Evolutionary conservation across 1,140 invertebrate species (phyloP).

Genomic region (Apis cerana): DNA sequence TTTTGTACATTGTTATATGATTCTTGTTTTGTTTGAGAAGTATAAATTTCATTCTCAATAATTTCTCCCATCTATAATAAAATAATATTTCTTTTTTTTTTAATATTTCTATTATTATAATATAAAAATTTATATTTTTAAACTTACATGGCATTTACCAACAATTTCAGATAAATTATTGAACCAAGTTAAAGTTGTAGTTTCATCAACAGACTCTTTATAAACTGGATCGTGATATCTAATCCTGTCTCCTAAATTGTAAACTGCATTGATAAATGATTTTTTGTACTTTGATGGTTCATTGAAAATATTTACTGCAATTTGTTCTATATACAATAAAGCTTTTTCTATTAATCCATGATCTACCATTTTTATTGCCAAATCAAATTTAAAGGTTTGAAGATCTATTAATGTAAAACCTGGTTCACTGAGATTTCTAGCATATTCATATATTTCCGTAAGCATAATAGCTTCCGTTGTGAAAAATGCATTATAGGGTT

Average conservation of each 20-base stretch:
- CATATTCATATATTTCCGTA: slow-evolving; percentile 97
- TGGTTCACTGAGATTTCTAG: slow-evolving; percentile 90
- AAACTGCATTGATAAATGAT: slow-evolving; percentile 85
- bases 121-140: not conserved
- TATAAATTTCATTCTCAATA: slow-evolving; percentile 58
- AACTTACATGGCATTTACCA: slow-evolving; percentile 69
- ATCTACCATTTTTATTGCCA: slow-evolving; percentile 89
- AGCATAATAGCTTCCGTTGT: slow-evolving; percentile 93
- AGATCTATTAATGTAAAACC: slow-evolving; percentile 86
- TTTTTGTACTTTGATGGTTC: slow-evolving; percentile 82
- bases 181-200: slow-evolving; percentile 74
- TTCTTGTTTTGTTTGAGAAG: slow-evolving; percentile 37
- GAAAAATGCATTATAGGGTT: slow-evolving; percentile 86
- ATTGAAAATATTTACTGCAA: slow-evolving; percentile 85
- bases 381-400: slow-evolving; percentile 88
- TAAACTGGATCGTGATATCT: slow-evolving; percentile 90
- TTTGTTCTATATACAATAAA: slow-evolving; percentile 91
- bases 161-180: slow-evolving; percentile 75
- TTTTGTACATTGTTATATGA: slow-evolving; percentile 38
- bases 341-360: slow-evolving; percentile 89
- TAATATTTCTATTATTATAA: not conserved
- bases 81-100: not conserved
- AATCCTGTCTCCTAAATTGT: slow-evolving; percentile 86
- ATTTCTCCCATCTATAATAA: slow-evolving; percentile 70
- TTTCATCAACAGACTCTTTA: slow-evolving; percentile 78